Base-by-base conservation (phyloP, 1,140 invertebrate genomes). In the Cotesia vestalis region DNA sequence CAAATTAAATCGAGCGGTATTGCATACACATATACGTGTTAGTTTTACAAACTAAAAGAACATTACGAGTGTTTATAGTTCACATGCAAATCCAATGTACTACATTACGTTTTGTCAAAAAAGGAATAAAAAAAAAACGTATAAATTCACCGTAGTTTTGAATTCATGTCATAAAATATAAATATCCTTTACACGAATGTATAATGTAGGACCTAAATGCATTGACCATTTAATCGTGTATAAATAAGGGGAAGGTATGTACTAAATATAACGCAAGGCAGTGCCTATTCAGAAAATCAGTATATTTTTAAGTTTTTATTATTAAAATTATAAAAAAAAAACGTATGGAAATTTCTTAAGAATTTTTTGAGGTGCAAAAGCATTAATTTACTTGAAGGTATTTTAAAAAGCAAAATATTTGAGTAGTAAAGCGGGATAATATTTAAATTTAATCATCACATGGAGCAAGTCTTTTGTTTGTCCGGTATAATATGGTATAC, bases 371-470 rank as follows among this genome's bases (percentile, higher is more conserved):
- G 5, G 40, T 46, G 5, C 6, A 46, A 46, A 46, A 46, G 11
- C 11, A 46, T 8, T 5, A 46, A 46, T 46, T 46, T 46, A 46
- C 11, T 46, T 46, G 40, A 46, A 46, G 11, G 11, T 46, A 46
- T 46, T 46, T 57, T 57, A 12, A 57, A 17, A 20, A 57, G 20
- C 4, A 4, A 57, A 57, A 57, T 57, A 57, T 57, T 20, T 57
- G n/a, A 20, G 20, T 57, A 6, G 20, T n/a, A 57, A 57, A 17
- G 53, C 12, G n/a, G 8, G 2, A 61, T 61, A 57, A 62, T 14
- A 66, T 52, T 66, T 14, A 66, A 66, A 66, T 66, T 66, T 27
- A 52, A 66, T 66, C n/a, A 46, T 20, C n/a, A 46, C 14, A 11
- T 46, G 3, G 11, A 46, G 36, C 38, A 46, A 46, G 11, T 52